These are phyloP conservation scores for Sthenelais limicola DNA, from an alignment of 2,888 invertebrate species.

Conservation along the genomic window DNA sequence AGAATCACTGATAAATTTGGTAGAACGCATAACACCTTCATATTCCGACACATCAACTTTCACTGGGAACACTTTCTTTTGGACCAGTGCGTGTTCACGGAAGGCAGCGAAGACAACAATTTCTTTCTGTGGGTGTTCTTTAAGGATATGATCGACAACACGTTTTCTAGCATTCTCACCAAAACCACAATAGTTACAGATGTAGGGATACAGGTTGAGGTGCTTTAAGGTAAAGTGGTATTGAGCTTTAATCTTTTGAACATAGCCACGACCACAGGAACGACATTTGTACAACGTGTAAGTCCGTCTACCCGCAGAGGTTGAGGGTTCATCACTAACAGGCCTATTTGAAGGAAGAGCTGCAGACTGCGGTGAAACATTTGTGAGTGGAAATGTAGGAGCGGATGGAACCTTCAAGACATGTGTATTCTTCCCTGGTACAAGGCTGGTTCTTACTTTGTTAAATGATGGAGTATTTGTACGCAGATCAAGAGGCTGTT, in stretches of 20 bases:
- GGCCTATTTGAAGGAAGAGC: not conserved
- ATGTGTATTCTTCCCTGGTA: not conserved
- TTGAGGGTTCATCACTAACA: too few relatives aligned
- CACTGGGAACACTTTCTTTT: slow-evolving; percentile 23
- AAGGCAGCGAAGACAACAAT: slow-evolving; percentile 37
- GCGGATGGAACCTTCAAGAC: not conserved
- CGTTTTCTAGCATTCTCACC: slow-evolving; percentile 23
- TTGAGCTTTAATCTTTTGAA: slow-evolving; percentile 31
- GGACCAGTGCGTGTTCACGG: slow-evolving; percentile 34
- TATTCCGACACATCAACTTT: slow-evolving; percentile 28
- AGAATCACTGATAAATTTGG: slow-evolving; percentile 25
- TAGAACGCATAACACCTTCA: slow-evolving; percentile 15
- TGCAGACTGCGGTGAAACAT: not conserved
- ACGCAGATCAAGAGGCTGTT: slow-evolving; percentile 22
- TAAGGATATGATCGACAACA: slow-evolving; percentile 41
- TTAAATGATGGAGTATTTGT: slow-evolving; percentile 1
- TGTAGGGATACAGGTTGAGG: slow-evolving; percentile 31
- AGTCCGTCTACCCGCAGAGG: too few relatives aligned
- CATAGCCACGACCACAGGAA: slow-evolving; percentile 32
- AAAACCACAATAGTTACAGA: slow-evolving; percentile 32
- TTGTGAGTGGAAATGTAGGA: slow-evolving; percentile 7
- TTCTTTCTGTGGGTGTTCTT: slow-evolving; percentile 45
- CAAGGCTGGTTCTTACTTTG: not conserved
- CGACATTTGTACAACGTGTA: slow-evolving; percentile 24
- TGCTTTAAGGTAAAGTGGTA: slow-evolving; percentile 28